Evolutionary conservation across 2,797 vertebrate genomes (phyloP).

Genomic region (Miichthys miiuy): DNA sequence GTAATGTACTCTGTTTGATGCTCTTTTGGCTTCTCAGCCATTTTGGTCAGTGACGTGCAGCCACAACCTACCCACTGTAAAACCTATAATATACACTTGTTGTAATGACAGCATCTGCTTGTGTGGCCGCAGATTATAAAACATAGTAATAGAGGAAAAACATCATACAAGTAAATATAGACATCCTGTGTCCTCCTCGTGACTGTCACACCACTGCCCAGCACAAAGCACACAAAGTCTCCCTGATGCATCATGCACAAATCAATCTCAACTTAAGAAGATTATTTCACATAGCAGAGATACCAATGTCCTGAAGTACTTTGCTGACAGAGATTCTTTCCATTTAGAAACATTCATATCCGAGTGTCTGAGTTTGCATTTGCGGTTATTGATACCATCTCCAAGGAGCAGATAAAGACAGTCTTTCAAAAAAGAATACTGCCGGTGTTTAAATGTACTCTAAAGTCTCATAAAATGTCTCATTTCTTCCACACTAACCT

Average conservation of each 20-base stretch:
- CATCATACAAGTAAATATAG: constrained; percentile 28
- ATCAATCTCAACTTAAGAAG: neutral
- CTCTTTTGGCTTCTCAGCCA: constrained; percentile 15
- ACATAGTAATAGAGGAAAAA: constrained; percentile 1
- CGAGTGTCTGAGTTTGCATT: neutral
- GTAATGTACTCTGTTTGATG: neutral
- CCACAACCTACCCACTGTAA: constrained; percentile 16
- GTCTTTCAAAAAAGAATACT: neutral
- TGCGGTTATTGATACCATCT: neutral
- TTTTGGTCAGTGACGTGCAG: constrained; percentile 42
- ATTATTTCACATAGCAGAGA: neutral
- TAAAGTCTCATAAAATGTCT: neutral
- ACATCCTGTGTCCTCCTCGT: neutral
- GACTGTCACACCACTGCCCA: neutral
- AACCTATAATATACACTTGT: constrained; percentile 18
- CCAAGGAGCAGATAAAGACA: neutral
- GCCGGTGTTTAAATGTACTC: neutral
- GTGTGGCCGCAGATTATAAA: constrained; percentile 41
- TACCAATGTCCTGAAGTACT: no score
- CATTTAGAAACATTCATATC: neutral
- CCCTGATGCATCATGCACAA: neutral
- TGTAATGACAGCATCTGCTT: constrained; percentile 33
- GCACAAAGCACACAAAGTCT: neutral
- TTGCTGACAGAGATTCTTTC: neutral
- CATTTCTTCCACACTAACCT: neutral